These are phyloP conservation scores for Drosophila borborema DNA, from an alignment of 2,888 invertebrate genomes.

Conservation along the genomic window DNA sequence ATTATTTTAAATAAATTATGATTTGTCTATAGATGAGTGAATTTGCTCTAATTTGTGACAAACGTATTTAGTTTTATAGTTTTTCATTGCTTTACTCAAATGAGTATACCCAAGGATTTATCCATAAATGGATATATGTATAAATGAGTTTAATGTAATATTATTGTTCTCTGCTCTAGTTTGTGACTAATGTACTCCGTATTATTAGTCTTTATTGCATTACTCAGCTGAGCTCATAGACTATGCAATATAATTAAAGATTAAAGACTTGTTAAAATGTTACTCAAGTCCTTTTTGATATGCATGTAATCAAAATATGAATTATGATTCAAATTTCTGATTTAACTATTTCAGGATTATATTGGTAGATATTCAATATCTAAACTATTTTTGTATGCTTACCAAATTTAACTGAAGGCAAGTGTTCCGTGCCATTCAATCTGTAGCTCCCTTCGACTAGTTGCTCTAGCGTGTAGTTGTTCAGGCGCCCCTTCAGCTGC, in stretches of 20 bases:
- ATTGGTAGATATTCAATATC: too few relatives aligned
- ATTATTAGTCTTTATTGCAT: neutral
- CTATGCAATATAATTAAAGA: too few relatives aligned
- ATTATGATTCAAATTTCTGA: neutral
- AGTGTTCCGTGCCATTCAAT: constrained; percentile 85
- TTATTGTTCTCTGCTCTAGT: too few relatives aligned
- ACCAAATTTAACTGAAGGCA: constrained; percentile 85
- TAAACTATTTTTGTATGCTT: constrained; percentile 34
- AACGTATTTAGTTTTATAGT: too few relatives aligned
- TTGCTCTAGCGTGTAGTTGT: constrained; percentile 85
- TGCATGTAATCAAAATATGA: neutral
- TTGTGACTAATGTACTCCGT: too few relatives aligned
- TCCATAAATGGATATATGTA: too few relatives aligned
- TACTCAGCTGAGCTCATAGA: neutral
- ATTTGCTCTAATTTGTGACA: too few relatives aligned
- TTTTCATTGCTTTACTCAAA: too few relatives aligned
- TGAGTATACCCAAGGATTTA: too few relatives aligned
- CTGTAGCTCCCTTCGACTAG: constrained; percentile 86
- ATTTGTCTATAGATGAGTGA: too few relatives aligned
- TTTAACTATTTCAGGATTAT: too few relatives aligned
- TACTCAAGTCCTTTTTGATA: neutral
- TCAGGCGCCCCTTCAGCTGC: constrained; percentile 81
- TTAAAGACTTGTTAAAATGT: neutral
- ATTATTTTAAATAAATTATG: neutral
- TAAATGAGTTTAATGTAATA: too few relatives aligned